Conservation (phyloP, 92 coral and sea anemone genomes). For the Heliopora coerulea region DNA sequence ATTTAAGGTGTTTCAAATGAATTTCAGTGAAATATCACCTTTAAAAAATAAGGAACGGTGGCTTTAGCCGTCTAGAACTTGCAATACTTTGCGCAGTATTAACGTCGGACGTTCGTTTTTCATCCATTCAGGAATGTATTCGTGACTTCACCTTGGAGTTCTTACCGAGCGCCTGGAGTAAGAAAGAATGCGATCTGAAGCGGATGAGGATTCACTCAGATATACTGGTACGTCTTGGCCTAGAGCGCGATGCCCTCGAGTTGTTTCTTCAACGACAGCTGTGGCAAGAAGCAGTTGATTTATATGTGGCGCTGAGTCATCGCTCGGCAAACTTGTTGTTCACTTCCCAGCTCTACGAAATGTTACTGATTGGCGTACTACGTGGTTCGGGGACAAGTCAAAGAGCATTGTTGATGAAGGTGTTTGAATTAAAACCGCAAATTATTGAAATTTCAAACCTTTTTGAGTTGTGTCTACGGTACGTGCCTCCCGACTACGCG, state of each 20-base stretch:
- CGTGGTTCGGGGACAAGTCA: slow-evolving; percentile 30
- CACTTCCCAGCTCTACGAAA: slow-evolving; percentile 22
- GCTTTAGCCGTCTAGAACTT: no score
- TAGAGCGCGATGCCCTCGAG: slow-evolving; percentile 79
- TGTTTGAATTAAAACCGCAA: slow-evolving; percentile 19
- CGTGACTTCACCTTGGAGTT: slow-evolving; percentile 77
- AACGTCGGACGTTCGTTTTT: no score
- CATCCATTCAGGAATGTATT: slow-evolving; percentile 60
- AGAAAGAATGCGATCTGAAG: slow-evolving; percentile 49
- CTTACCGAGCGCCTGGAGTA: slow-evolving; percentile 65
- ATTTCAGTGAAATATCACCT: no score
- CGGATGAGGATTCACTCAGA: slow-evolving; percentile 67
- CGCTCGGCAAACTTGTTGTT: neutral
- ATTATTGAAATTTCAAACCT: slow-evolving; percentile 10
- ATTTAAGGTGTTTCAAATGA: no score
- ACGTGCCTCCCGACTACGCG: neutral
- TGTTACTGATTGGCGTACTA: slow-evolving; percentile 6
- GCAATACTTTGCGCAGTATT: no score
- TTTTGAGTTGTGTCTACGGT: slow-evolving; percentile 20
- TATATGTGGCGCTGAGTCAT: slow-evolving; percentile 9
- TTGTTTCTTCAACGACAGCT: slow-evolving; percentile 65
- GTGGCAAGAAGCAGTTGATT: slow-evolving; percentile 81
- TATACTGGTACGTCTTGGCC: slow-evolving; percentile 72
- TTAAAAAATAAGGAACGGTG: no score
- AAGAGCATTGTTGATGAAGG: slow-evolving; percentile 11